Percentiles rank a stretch among this genome's conserved stretches.
phyloP scores from a whole-genome alignment of 2,888 invertebrate genomes.

The Scelioninae gen. 1 region DNA sequence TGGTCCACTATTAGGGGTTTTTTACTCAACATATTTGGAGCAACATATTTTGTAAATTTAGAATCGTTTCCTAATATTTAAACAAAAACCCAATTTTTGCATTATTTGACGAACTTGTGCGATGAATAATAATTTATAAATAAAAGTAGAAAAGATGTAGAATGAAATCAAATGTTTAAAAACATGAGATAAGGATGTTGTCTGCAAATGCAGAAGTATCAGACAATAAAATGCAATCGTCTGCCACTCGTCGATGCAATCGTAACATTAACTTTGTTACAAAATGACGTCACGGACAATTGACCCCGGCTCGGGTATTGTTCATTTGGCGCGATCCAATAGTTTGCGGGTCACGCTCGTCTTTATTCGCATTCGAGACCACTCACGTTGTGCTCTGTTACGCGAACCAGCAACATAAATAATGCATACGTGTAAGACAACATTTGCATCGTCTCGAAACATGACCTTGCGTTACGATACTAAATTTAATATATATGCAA shows the following conservation, averaged over 20 bases:
- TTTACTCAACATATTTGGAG: too few species aligned
- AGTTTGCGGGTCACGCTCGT: slow-evolving; percentile 72
- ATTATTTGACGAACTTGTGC: too few species aligned
- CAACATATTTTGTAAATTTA: too few species aligned
- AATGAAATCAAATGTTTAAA: too few species aligned
- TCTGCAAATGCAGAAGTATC: neutral
- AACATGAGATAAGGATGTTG: too few species aligned
- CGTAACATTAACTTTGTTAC: slow-evolving; percentile 75
- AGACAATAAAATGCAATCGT: slow-evolving; percentile 38
- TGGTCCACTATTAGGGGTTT: too few species aligned
- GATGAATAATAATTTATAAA: too few species aligned
- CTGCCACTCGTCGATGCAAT: slow-evolving; percentile 62
- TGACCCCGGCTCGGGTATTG: slow-evolving; percentile 61
- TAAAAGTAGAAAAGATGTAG: too few species aligned
- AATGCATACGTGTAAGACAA: slow-evolving; percentile 61
- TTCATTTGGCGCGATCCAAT: slow-evolving; percentile 74
- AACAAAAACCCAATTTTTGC: too few species aligned
- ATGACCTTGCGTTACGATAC: slow-evolving; percentile 58
- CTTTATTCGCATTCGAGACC: slow-evolving; percentile 75
- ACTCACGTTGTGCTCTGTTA: slow-evolving; percentile 66
- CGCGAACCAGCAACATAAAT: slow-evolving; percentile 63
- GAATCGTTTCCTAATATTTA: too few species aligned
- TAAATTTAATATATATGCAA: slow-evolving; percentile 57
- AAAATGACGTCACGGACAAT: slow-evolving; percentile 77
- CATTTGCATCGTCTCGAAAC: slow-evolving; percentile 59